Percentiles rank a stretch among this genome's conserved stretches.
These are phyloP conservation scores for Ecdyonurus torrentis DNA, from an alignment of 2,888 invertebrate species.

Conservation along the genomic window DNA sequence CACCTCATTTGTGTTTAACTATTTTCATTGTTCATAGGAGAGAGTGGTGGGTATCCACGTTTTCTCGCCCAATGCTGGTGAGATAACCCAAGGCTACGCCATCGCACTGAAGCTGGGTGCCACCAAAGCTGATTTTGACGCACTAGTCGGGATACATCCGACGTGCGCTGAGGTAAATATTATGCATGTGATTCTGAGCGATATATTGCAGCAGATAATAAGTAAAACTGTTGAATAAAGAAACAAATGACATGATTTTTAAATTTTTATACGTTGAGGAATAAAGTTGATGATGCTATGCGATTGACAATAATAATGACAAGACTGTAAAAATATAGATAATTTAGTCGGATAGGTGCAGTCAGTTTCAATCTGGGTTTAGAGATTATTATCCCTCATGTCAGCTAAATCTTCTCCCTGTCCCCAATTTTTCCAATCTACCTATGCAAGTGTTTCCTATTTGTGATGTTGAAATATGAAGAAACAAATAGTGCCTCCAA, in stretches of 20 bases:
- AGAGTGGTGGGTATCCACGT: slow-evolving; percentile 37
- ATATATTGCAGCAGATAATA: slow-evolving; percentile 1
- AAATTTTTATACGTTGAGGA: not conserved
- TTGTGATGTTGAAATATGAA: too few relatives aligned
- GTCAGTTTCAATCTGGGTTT: too few relatives aligned
- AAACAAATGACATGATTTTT: not conserved
- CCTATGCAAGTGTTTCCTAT: too few relatives aligned
- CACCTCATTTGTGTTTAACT: too few relatives aligned
- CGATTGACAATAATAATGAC: too few relatives aligned
- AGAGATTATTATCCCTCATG: too few relatives aligned
- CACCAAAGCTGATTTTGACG: slow-evolving; percentile 34
- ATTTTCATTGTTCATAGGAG: slow-evolving; percentile 23
- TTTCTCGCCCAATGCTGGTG: slow-evolving; percentile 40
- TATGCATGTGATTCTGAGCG: too few relatives aligned
- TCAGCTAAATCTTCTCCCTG: too few relatives aligned
- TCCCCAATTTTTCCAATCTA: too few relatives aligned
- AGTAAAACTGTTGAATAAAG: not conserved
- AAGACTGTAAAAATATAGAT: too few relatives aligned
- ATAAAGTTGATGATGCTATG: slow-evolving; percentile 3
- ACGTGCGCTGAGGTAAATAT: slow-evolving; percentile 34
- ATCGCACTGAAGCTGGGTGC: slow-evolving; percentile 34
- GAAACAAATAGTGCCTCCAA: too few relatives aligned
- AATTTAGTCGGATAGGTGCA: too few relatives aligned
- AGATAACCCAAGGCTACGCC: slow-evolving; percentile 42
- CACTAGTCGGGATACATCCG: slow-evolving; percentile 41